phyloP scores from a whole-genome alignment of 2,888 invertebrate species.

The Pasiphila rectangulata region DNA sequence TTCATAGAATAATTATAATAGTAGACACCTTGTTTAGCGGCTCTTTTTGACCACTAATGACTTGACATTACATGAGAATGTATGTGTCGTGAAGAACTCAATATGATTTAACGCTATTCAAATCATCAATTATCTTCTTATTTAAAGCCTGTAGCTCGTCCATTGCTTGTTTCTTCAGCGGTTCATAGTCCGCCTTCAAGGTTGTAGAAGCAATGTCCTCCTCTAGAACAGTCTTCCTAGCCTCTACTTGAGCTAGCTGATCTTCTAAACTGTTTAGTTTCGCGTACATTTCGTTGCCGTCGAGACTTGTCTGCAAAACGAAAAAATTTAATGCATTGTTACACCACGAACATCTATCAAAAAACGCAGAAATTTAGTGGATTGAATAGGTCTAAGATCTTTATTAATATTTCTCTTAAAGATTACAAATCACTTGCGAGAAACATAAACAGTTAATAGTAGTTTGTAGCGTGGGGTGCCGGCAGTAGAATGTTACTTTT shows the following conservation, averaged over 20 bases:
- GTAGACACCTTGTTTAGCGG: too few relatives aligned
- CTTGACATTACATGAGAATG: too few relatives aligned
- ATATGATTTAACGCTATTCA: slow-evolving; percentile 61
- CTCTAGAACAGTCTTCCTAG: slow-evolving; percentile 84
- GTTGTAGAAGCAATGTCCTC: slow-evolving; percentile 85
- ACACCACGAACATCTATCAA: background rate
- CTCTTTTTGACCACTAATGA: too few relatives aligned
- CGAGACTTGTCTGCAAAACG: slow-evolving; percentile 76
- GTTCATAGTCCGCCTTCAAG: slow-evolving; percentile 84
- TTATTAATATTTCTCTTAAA: too few relatives aligned
- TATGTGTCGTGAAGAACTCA: slow-evolving; percentile 30
- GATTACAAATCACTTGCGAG: too few relatives aligned
- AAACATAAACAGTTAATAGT: too few relatives aligned
- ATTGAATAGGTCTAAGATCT: too few relatives aligned
- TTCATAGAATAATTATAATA: too few relatives aligned
- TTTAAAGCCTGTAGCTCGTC: slow-evolving; percentile 80
- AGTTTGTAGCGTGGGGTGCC: too few relatives aligned
- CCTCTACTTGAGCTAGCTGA: slow-evolving; percentile 84
- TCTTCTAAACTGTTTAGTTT: slow-evolving; percentile 86
- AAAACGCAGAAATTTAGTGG: too few relatives aligned
- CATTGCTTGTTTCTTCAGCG: slow-evolving; percentile 81
- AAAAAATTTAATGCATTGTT: background rate
- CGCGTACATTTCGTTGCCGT: slow-evolving; percentile 86
- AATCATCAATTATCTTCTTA: slow-evolving; percentile 72
- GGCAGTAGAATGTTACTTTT: too few relatives aligned